These are phyloP conservation scores for Stenoptilia bipunctidactyla DNA, from an alignment of 2,888 invertebrate species.

Conservation along the genomic window DNA sequence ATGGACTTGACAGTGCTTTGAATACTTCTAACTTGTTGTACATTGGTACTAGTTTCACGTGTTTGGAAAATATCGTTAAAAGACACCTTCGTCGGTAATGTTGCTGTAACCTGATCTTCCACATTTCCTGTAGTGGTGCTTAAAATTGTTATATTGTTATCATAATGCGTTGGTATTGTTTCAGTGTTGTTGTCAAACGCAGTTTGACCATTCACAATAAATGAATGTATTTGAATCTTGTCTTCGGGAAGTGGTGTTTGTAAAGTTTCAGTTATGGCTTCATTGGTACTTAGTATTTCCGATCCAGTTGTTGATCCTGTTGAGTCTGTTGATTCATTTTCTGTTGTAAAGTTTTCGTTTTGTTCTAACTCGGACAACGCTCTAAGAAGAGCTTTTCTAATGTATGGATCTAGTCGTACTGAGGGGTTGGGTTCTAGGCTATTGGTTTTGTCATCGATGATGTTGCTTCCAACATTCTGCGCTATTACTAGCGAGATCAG, in stretches of 20 bases:
- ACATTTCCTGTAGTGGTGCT: conserved; percentile 59
- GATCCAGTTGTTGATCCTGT: conserved; percentile 35
- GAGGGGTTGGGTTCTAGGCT: conserved; percentile 62
- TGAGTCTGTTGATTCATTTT: conserved; percentile 37
- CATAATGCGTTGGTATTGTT: conserved; percentile 37
- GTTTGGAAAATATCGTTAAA: conserved; percentile 54
- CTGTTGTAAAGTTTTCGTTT: conserved; percentile 57
- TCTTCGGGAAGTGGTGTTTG: conserved; percentile 30
- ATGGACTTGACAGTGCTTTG: conserved; percentile 29
- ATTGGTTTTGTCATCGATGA: conserved; percentile 45
- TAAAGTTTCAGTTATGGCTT: conserved; percentile 38
- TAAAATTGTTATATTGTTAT: conserved; percentile 51
- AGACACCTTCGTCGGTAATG: conserved; percentile 46
- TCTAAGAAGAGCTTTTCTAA: conserved; percentile 80
- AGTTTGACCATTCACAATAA: conserved; percentile 60
- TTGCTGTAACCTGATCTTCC: conserved; percentile 50
- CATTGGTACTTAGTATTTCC: conserved; percentile 39
- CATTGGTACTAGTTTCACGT: conserved; percentile 37
- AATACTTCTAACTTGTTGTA: conserved; percentile 54
- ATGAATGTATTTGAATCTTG: conserved; percentile 70
- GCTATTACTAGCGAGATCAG: conserved; percentile 32
- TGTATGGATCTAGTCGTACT: conserved; percentile 78
- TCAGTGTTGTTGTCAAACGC: conserved; percentile 44
- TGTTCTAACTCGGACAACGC: conserved; percentile 83
- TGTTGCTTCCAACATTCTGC: conserved; percentile 25